phyloP scores from a whole-genome alignment of 1,140 invertebrate genomes.

The Melitaea cinxia region DNA sequence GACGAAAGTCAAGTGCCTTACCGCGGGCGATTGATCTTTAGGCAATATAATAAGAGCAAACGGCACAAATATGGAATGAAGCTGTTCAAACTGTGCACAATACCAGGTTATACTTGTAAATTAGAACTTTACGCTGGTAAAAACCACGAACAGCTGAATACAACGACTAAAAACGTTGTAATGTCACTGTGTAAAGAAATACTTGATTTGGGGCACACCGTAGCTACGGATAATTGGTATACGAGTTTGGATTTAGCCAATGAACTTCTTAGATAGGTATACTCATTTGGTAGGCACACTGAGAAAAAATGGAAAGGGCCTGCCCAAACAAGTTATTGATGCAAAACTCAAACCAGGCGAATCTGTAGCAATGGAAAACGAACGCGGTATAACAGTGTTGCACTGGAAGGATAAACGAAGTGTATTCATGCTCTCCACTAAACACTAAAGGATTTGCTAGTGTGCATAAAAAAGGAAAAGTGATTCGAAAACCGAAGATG shows the following conservation, averaged over 20 bases:
- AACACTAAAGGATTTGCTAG: conserved; percentile 53
- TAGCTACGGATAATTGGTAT: conserved; percentile 76
- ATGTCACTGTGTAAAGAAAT: conserved; percentile 50
- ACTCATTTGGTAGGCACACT: conserved; percentile 78
- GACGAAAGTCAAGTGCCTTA: conserved; percentile 61
- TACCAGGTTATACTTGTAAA: conserved; percentile 55
- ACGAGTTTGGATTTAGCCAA: conserved; percentile 67
- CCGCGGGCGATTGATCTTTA: conserved; percentile 57
- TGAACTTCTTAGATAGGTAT: conserved; percentile 62
- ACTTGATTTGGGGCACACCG: conserved; percentile 57
- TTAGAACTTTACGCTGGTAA: conserved; percentile 58
- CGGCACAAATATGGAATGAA: conserved; percentile 69
- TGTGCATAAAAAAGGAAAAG: conserved; percentile 51
- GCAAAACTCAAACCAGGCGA: conserved; percentile 69
- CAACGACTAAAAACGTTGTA: conserved; percentile 54
- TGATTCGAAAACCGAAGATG: conserved; percentile 60
- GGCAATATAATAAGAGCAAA: conserved; percentile 65
- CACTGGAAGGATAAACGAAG: conserved; percentile 76
- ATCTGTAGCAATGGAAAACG: conserved; percentile 59
- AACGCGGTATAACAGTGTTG: conserved; percentile 64
- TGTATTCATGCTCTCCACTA: conserved; percentile 69
- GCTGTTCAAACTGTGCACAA: conserved; percentile 59
- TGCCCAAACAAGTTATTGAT: conserved; percentile 64
- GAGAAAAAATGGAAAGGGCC: conserved; percentile 63
- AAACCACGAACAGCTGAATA: conserved; percentile 52